Base-by-base conservation (phyloP, 2,113 vertebrate species). In the Leptobrachium leishanense region DNA sequence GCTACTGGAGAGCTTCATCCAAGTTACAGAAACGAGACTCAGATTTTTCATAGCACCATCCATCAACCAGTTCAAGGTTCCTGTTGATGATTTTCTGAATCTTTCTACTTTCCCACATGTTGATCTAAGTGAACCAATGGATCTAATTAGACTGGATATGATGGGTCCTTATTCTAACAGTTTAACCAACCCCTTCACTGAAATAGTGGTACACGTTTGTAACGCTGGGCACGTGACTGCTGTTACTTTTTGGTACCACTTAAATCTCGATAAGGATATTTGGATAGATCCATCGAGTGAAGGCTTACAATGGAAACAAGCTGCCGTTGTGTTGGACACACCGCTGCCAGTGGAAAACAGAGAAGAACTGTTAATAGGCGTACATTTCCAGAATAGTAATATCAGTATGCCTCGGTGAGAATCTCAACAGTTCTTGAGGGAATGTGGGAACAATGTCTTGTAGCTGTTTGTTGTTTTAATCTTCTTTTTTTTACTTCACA, bases 21-120 rank as follows among this genome's bases (percentile, higher is more conserved):
- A 97, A 88, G 97, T 97, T 79, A 89, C 88, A 72, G 93, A 95
- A 69, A 92, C 95, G 2, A 99, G 97, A 2, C 92, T 99, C 65
- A 96, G 96, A 1, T 93, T 98, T 81, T 95, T 94, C 68, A 95
- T 99, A 40, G 96, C 97, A 7, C 96, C 97, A 63, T 99, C 96
- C 82, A 98, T 99, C 89, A 99, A 99, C 90, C 98, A 97, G 79
- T 99, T 98, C 88, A 97, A 96, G 83, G 98, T 99, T 1, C 97
- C 98, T 2, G 91, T 98, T 4, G 95, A 94, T 50, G 95, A 97
- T 39, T 99, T 96, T 88, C 84, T 99, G 90, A 96, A 98, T 87
- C 91, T 99, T 1, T 93, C 95, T 20, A 96, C 95, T 0, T 87
- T 99, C 84, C 90, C 93, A 0, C 96, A 94, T 79, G 43, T 85